Percentiles rank a stretch among this genome's conserved stretches.
Conservation (phyloP, 2,797 vertebrate species). For the Hippoglossus hippoglossus region DNA sequence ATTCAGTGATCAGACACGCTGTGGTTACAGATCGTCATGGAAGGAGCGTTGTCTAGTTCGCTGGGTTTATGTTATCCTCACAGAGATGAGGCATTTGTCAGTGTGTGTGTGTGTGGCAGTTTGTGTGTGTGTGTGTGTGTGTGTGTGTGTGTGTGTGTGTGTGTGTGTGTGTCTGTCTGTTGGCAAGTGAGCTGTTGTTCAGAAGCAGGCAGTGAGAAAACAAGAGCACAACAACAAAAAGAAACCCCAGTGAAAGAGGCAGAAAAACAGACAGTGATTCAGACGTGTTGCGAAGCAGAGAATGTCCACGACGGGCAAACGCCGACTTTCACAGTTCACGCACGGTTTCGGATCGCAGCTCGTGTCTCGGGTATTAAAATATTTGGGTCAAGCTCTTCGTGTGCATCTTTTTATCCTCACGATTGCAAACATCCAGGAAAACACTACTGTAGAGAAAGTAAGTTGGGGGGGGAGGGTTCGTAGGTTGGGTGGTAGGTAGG, state of each 20-base stretch:
- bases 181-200: conserved; percentile 28
- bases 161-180: conserved; percentile 15
- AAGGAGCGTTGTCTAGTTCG: neutral
- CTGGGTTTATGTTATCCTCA: conserved; percentile 5
- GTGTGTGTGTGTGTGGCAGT: neutral
- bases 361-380: conserved; percentile 20
- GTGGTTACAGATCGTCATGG: neutral
- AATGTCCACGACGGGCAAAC: no score
- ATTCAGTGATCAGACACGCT: neutral
- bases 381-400: neutral
- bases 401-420: neutral
- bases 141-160: conserved; percentile 6
- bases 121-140: neutral
- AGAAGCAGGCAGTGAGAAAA: conserved; percentile 9
- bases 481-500: no score
- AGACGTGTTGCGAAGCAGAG: no score
- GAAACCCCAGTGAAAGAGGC: neutral
- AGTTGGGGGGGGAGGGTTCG: no score
- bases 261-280: conserved; percentile 31
- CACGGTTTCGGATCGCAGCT: neutral
- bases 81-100: neutral
- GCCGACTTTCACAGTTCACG: no score
- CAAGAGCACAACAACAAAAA: neutral
- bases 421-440: neutral
- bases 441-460: no score